Base-by-base conservation (phyloP, 2,888 invertebrate genomes). In the Tenthredo distinguenda region DNA sequence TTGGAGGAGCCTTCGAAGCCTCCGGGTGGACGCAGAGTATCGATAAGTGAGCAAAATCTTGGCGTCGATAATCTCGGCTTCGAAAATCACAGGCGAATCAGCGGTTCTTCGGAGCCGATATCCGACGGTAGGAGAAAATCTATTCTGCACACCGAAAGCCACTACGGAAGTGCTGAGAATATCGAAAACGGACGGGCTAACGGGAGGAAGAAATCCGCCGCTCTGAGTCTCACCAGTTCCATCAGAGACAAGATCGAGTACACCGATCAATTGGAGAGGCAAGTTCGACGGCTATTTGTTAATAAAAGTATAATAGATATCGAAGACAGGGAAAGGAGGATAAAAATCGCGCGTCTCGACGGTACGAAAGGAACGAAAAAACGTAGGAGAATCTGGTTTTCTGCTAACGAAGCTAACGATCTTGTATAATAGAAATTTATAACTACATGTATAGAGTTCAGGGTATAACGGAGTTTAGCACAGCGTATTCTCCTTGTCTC, bases 201-300 rank as follows among this genome's bases (percentile, higher is more conserved):
- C 84, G 89, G 89, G 0, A 86, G 93, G 82, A 93, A 93, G 87
- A 93, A 92, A 86, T 93, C 93, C 37, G 68, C 15, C 1, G 91
- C 92, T 21, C 90, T 92, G 87, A 93, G 93, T 85, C 88, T 93
- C 82, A 91, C 92, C 72, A 93, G 93, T 86, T 93, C 93, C 55
- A 92, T 93, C 86, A 91, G 93, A 87, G 93, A 93, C 85, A 93
- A 93, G 88, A 91, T 93, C 88, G 93, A 93, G 86, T 93, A 93
- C 87, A 91, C 93, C 47, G 93, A 93, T 83, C 91, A 93, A 77
- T 88, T 93, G 43, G 91, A 93, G 87, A 90, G 91, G 92, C 91
- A 86, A 86, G 88, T 71, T 71, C 21, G 6, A 15, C 68, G 6
- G 34, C 10, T 74, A 43, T 1, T 7, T 43, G 1, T 0, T 26